Evolutionary conservation across 2,888 invertebrate species (phyloP).

Genomic region (Thymelicus lineola): DNA sequence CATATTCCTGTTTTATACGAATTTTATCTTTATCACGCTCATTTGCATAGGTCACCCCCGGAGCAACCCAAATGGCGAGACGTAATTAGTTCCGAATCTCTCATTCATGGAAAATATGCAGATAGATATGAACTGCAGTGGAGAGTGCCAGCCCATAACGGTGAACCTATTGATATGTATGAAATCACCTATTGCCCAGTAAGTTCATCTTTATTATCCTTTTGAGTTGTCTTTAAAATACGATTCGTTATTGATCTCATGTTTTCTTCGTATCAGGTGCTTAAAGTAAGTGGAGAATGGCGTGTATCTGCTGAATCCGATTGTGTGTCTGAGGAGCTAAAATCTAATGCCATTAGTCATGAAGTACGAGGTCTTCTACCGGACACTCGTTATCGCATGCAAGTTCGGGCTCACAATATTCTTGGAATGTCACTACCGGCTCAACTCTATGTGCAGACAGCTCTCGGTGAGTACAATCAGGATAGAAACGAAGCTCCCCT

Average conservation of each 20-base stretch:
- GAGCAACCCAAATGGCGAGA: slow-evolving; percentile 86
- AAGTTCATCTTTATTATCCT: slow-evolving; percentile 56
- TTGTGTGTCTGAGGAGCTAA: slow-evolving; percentile 86
- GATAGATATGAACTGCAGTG: slow-evolving; percentile 93
- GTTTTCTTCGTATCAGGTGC: slow-evolving; percentile 75
- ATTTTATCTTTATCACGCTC: slow-evolving; percentile 30
- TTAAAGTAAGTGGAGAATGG: slow-evolving; percentile 89
- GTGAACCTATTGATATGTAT: slow-evolving; percentile 94
- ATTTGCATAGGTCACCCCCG: slow-evolving; percentile 86
- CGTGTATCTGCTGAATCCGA: slow-evolving; percentile 78
- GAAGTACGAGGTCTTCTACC: slow-evolving; percentile 89
- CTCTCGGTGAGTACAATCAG: slow-evolving; percentile 91
- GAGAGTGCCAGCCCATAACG: slow-evolving; percentile 95
- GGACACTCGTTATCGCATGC: slow-evolving; percentile 93
- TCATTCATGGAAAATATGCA: slow-evolving; percentile 85
- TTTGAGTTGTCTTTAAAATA: neutral
- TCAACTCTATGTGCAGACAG: slow-evolving; percentile 92
- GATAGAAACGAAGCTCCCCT: slow-evolving; percentile 76
- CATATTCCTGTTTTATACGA: slow-evolving; percentile 17
- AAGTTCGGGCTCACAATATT: slow-evolving; percentile 93
- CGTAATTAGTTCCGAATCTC: slow-evolving; percentile 71
- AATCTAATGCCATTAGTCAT: slow-evolving; percentile 87
- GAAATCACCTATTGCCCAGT: slow-evolving; percentile 92
- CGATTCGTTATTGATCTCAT: neutral
- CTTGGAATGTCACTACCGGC: slow-evolving; percentile 93